These are phyloP conservation scores for Orgyia antiqua DNA, from an alignment of 2,888 invertebrate species.

Conservation along the genomic window DNA sequence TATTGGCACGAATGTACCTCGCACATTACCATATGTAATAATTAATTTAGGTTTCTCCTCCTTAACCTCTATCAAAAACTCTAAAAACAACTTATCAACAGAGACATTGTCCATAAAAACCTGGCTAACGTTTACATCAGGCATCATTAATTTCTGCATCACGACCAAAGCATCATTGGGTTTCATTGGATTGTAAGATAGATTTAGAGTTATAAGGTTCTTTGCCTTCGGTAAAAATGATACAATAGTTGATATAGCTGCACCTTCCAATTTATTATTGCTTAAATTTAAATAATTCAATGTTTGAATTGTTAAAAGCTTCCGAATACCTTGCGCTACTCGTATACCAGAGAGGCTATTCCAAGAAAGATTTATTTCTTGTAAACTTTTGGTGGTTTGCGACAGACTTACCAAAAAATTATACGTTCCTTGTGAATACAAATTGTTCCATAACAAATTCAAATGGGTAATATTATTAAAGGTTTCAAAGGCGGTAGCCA, in stretches of 20 bases:
- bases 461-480: constrained; percentile 40
- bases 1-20: constrained; percentile 14
- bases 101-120: constrained; percentile 45
- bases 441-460: constrained; percentile 55
- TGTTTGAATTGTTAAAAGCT: constrained; percentile 30
- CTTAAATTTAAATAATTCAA: constrained; percentile 39
- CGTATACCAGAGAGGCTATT: constrained; percentile 37
- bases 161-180: constrained; percentile 37
- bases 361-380: constrained; percentile 52
- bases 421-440: constrained; percentile 31
- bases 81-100: constrained; percentile 36
- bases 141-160: constrained; percentile 32
- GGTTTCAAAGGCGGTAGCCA: constrained; percentile 43
- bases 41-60: constrained; percentile 27
- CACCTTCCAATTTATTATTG: constrained; percentile 43
- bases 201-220: constrained; percentile 39
- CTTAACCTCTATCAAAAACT: constrained; percentile 26
- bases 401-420: constrained; percentile 33
- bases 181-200: constrained; percentile 50
- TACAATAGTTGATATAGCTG: constrained; percentile 31
- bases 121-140: constrained; percentile 33
- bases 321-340: constrained; percentile 34
- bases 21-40: constrained; percentile 41
- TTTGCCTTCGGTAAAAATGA: constrained; percentile 30
- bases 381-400: constrained; percentile 32